Base-by-base conservation (phyloP, 2,888 invertebrate species). In the Punctoribates punctum region DNA sequence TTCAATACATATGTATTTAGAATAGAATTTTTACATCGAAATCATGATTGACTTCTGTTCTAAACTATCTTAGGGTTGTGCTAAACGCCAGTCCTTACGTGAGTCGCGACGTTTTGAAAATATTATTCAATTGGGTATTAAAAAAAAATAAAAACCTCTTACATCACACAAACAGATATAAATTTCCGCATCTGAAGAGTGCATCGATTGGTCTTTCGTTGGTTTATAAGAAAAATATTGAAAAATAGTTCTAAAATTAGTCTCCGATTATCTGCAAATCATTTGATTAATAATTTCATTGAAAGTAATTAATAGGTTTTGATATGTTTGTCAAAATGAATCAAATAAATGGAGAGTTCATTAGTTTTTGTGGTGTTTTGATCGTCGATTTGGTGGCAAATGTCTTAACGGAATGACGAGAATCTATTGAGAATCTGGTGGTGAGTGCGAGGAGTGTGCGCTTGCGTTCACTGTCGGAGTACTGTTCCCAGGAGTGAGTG, bases 391-490 rank as follows among this genome's bases (percentile, higher is more conserved):
- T 34, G 8, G 34, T 34, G 34, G 34, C 34, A 3, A 34, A 34
- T 34, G 34, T 34, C 34, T 34, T 34, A 34, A 34, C 3, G 34
- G 34, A 34, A 34, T 34, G 34, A 34, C 34, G 34, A 34, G 34
- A 34, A 34, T 17, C 48, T 8, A 13, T 8, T 48, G 48, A 48
- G 15, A 48, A 17, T 17, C 48, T 17, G n/a, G n/a, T 48, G 13
- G 2, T 13, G 3, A 8, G 60, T 60, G 25, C 4, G 13, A 5
- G 25, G 34, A 13, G 23, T 70, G 25, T 70, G 70, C 70, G 70
- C 70, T 70, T 70, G 70, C 70, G 70, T 70, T 70, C 15, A 65
- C 8, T 17, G 57, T n/a, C 62, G 29, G 62, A 46, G 42, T 46
- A 70, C 70, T 70, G 46, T 70, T 70, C 34, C 23, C 34, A 42